Evolutionary conservation across 2,888 invertebrate species (phyloP), one percentile per base, ranked within the genome.

Genomic region (Orchesella flavescens): DNA sequence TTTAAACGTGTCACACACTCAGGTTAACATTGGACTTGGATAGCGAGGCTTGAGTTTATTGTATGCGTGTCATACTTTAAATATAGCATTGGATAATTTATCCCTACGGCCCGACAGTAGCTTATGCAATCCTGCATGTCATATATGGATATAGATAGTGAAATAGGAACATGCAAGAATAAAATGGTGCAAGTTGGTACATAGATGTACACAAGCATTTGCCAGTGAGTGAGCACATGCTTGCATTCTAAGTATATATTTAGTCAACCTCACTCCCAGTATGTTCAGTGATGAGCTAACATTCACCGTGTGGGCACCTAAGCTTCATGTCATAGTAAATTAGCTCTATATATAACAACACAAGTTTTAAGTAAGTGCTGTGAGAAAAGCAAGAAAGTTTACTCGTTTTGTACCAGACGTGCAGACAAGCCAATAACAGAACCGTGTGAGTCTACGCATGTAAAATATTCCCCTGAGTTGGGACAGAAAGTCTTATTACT

Each of bases 261-360:
- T 80, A 71, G 79, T 72, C 61, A 82, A 49, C 49, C 15, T 44
- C 49, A 44, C 34, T 63, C 53, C 61, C 65, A 66, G 19, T 71
- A 55, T 72, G 75, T 85, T 83, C 79, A 85, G 85, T 85, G 83
- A 85, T 83, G 76, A 85, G 82, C 83, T 74, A 75, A 76, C 75
- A 75, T 75, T 82, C 81, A 69, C 53, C 55, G 24, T 75, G 74
- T 79, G 79, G 79, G 71, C 82, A 83, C 77, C 75, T 74, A 65
- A 65, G 69, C 63, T 65, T 66, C 46, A n/a, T n/a, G n/a, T n/a
- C n/a, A 59, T 43, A 65, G 19, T 53, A n/a, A 77, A 44, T 23
- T 57, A 13, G 12, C 43, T 57, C 34, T 24, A 46, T 49, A 57
- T 43, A 55, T n/a, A 49, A 24, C 4, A 53, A 53, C n/a, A 46